These are phyloP conservation scores for Taxidea taxus DNA, from an alignment of 2,113 vertebrate species.

Conservation along the genomic window DNA sequence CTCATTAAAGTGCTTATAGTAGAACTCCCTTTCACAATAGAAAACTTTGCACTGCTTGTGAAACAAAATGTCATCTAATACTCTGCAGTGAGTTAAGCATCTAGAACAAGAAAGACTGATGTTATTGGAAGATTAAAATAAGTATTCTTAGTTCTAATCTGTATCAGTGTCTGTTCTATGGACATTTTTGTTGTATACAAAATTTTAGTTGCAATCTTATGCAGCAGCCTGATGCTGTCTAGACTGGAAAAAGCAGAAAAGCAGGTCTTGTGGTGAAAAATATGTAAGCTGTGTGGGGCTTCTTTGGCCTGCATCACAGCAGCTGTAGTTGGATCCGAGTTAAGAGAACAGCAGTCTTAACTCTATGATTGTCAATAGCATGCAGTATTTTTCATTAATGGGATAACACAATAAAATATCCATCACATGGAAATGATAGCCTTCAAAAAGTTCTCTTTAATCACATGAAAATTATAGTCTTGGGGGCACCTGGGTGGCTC, in stretches of 20 bases:
- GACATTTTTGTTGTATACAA: background rate
- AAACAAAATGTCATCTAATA: background rate
- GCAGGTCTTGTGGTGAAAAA: background rate
- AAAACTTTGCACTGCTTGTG: background rate
- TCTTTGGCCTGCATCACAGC: background rate
- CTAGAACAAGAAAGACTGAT: background rate
- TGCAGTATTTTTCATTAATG: background rate
- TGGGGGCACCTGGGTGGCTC: too few relatives aligned
- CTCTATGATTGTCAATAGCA: background rate
- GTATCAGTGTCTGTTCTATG: background rate
- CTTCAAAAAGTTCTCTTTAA: background rate
- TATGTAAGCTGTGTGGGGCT: rapidly evolving
- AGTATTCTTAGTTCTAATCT: background rate
- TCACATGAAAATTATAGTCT: background rate
- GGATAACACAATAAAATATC: background rate
- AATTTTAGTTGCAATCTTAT: background rate
- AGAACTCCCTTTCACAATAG: background rate
- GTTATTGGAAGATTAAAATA: background rate
- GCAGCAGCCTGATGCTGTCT: background rate
- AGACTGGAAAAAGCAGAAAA: background rate
- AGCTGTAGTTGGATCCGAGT: background rate
- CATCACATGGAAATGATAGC: background rate
- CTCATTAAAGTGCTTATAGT: background rate
- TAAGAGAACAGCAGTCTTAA: background rate
- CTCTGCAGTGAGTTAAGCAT: background rate